Base-by-base conservation (phyloP, 1,140 invertebrate genomes). In the Brachionus manjavacas region DNA sequence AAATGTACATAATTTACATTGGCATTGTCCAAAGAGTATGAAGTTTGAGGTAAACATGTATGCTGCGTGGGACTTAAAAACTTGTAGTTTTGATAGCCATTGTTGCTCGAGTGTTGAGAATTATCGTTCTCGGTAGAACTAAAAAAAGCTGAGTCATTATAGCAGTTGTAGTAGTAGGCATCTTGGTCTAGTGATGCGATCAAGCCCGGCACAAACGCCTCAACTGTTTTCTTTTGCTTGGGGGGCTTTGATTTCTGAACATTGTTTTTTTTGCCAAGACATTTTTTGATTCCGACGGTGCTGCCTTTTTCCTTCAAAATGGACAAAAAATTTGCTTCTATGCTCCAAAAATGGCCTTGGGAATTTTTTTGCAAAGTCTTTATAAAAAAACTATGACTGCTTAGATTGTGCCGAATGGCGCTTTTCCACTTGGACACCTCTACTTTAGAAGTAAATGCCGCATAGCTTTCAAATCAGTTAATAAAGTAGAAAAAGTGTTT, bases 341-440 rank as follows among this genome's bases (percentile, higher is more conserved):
- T 81, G 28, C 31, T 64, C 79, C 79, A 81, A 81, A 28, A 81
- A 35, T 81, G 79, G 9, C 79, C 79, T 12, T 81, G 79, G n/a
- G 79, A 28, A 64, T 60, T 81, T 39, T 68, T 60, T 6, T 60
- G 11, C 20, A 16, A 68, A 41, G 79, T 81, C 52, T 81, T 81
- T 1, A 81, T 43, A 81, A 81, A 81, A 81, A 64, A 81, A 39
- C n/a, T 81, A 8, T 81, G 79, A 60, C 49, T 39, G 55, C 49
- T 60, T 23, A 81, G 41, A 81, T 81, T 81, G 52, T 81, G 79
- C 12, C 79, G 52, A 60, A 81, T 68, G n/a, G 79, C 52, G 25
- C 60, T 81, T 43, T 81, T 81, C 79, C 79, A 81, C 41, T 60
- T 81, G 16, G 52, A 64, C 20, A 55, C 25, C n/a, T 81, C 60